Evolutionary conservation across 2,888 invertebrate species (phyloP), one percentile per base, ranked within the genome.

Genomic region (Pimpla rufipes): DNA sequence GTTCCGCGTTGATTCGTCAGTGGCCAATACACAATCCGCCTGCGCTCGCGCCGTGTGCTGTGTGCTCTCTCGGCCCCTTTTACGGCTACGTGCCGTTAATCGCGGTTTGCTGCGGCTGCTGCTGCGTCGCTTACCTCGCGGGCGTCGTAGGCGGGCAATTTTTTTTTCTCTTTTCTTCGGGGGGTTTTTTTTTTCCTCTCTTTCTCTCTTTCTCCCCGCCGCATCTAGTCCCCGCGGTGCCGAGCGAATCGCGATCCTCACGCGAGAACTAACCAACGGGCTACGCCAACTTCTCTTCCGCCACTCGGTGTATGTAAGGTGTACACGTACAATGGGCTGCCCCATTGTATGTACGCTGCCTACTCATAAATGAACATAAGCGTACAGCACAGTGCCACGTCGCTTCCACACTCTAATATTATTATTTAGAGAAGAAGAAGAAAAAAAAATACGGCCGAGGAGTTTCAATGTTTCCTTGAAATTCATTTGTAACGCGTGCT

Each of bases 11-110:
- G 16, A 57, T 57, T 55, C 23, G 71, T 42, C 23, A 42, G 57
- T 42, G 21, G 6, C 57, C 37, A 40, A 71, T 57, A 57, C 70
- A 71, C 55, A 59, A 64, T 75, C 40, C 11, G n/a, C 50, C 11
- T 23, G 50, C n/a, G 47, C 23, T 6, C 59, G 37, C 6, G 47
- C 21, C 7, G 42, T 13, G 42, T 42, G 8, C n/a, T 52, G 13
- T 70, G 13, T 70, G 18, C 45, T 40, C 37, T 76, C 66, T 66
- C 59, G 50, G 59, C 76, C 83, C 80, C 84, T 85, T 82, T 82
- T 85, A 84, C 66, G 84, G 84, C 52, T 76, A 85, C 81, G 79
- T 81, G 75, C 78, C 84, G 84, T 85, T 85, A 85, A 82, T 84
- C 84, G 81, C 29, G 50, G 18, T 59, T 37, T 50, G 66, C 74